Base-by-base conservation (phyloP, 2,888 invertebrate genomes). In the Eupeodes luniger region DNA sequence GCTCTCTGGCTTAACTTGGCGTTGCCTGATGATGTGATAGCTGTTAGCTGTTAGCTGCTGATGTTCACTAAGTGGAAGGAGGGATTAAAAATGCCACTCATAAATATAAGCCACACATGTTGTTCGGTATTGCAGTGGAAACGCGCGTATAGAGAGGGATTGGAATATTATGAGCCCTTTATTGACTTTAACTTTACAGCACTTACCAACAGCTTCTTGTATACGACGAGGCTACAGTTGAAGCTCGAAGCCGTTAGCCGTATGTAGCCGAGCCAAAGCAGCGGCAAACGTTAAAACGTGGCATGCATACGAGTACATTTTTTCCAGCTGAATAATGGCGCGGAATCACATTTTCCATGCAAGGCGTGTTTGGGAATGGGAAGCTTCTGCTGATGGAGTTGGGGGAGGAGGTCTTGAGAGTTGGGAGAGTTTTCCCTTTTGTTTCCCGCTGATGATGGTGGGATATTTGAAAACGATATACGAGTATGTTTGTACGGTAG, bases 101-200 rank as follows among this genome's bases (percentile, higher is more conserved):
- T 49, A 64, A 64, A 57, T 53, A 53, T 34, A 27, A 9, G n/a
- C 7, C 55, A 62, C 51, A 55, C 19, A 36, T 74, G 55, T 27
- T 49, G 19, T 27, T 27, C 27, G 27, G 27, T 66, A 14, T 19
- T 16, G 40, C 40, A 53, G 16, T 7, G 47, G 19, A 44, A 34
- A 59, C 34, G 59, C 14, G 14, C 19, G 4, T 11, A 16, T 3
- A 9, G 5, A n/a, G 59, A 36, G 34, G 59, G 34, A 59, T 59
- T 12, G 64, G 47, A 16, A 64, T 64, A 36, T 34, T 34, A 27
- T 51, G 51, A 69, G 61, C 53, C 40, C 77, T 49, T 81, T 77
- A 79, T 81, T 78, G 81, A 74, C 81, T 77, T 82, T 70, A 77
- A 82, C 82, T 77, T 77, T 69, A 53, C 75, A 14, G 70, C 19